Evolutionary conservation across 2,888 invertebrate species (phyloP).

Genomic region (Pristionchus arcanus): DNA sequence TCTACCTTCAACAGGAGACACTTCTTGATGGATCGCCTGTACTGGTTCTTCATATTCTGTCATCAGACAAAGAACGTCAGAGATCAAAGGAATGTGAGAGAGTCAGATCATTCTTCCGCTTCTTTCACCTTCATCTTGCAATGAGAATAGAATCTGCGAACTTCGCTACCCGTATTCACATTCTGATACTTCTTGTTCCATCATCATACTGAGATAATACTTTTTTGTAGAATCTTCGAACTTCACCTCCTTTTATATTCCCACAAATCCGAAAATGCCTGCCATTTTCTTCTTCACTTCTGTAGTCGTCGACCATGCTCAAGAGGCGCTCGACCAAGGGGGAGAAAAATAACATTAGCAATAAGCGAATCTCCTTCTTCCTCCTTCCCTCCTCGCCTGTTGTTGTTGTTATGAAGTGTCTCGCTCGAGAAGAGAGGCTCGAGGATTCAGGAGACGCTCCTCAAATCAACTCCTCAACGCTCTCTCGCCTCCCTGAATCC

Average conservation of each 20-base stretch:
- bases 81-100: neutral
- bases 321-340: neutral
- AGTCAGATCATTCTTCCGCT: neutral
- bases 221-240: too few species aligned
- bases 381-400: neutral
- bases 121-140: neutral
- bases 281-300: neutral
- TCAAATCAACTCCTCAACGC: neutral
- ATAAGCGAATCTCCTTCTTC: slow-evolving; percentile 22
- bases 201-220: too few species aligned
- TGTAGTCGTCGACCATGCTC: neutral
- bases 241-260: neutral
- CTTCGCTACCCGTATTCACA: too few species aligned
- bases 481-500: neutral
- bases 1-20: neutral
- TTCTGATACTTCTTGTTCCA: too few species aligned
- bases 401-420: slow-evolving; percentile 37
- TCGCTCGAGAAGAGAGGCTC: neutral
- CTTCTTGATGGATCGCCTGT: neutral
- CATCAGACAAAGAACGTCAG: neutral
- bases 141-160: too few species aligned
- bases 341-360: slow-evolving; percentile 14
- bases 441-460: neutral
- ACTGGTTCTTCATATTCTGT: neutral
- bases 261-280: neutral